These are phyloP conservation scores for Chirona hameri DNA, from an alignment of 2,888 invertebrate species.

Conservation along the genomic window DNA sequence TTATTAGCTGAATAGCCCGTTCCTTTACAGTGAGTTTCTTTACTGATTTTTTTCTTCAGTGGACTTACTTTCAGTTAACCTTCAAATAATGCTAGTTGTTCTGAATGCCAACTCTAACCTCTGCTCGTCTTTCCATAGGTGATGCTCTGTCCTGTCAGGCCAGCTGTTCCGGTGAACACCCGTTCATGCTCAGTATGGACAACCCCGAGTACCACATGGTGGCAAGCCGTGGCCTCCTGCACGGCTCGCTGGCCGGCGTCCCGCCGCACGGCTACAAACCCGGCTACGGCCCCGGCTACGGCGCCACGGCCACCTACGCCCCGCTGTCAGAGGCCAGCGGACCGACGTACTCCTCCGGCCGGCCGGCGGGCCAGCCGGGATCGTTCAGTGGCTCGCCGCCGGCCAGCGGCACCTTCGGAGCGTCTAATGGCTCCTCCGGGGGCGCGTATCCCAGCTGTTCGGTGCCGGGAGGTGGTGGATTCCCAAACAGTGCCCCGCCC, in stretches of 20 bases:
- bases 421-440: background rate
- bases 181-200: constrained; percentile 57
- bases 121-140: constrained; percentile 70
- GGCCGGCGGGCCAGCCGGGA: background rate
- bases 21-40: no score
- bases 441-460: background rate
- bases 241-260: constrained; percentile 32
- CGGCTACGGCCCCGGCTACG: background rate
- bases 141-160: constrained; percentile 33
- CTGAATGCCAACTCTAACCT: no score
- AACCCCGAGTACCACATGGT: constrained; percentile 74
- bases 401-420: background rate
- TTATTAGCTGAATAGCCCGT: no score
- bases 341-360: background rate
- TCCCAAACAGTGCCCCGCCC: background rate
- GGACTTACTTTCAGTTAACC: no score
- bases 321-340: background rate
- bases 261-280: background rate
- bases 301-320: background rate
- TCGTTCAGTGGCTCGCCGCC: background rate
- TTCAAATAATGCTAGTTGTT: no score
- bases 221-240: constrained; percentile 36
- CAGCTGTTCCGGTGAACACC: background rate
- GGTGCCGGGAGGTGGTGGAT: background rate
- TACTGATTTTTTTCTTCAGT: no score